Base-by-base conservation (phyloP, 1,140 invertebrate species). In the Pararge aegeria region DNA sequence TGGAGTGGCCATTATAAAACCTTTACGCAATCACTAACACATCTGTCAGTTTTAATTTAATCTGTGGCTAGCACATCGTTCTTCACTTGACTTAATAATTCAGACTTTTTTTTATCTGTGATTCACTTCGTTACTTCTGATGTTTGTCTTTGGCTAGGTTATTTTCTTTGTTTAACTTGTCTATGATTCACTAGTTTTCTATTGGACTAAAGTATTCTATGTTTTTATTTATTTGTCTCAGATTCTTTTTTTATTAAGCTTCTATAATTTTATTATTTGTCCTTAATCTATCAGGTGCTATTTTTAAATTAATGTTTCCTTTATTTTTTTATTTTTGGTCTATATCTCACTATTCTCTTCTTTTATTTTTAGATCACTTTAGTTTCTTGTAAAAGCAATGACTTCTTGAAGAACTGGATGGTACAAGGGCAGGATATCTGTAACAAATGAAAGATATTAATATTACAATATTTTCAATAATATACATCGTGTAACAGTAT, bases 1-100 rank as follows among this genome's bases (percentile, higher is more conserved):
- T 58, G 95, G 95, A 66, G 95, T 96, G 64, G 95, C 95, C 95
- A 96, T 96, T 61, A 55, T 61, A 40, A 20, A 37, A 21, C 20
- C 20, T 27, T 54, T 49, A 37, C 29, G 6, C 16, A 12, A 5
- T 61, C 21, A 34, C 44, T 42, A 6, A 30, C 34, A 40, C 37
- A 61, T 48, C 44, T 55, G 52, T 61, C 49, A 55, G 18, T 37
- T 34, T 49, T 56, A 13, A 48, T 49, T 42, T 54, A 16, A 34
- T 49, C 55, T 56, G 42, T 37, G 19, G 18, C 24, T 29, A 56
- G 13, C 55, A 56, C 27, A 49, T 49, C 21, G 20, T 49, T 27
- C 15, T 16, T 15, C 5, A 1, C 30, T 53, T 40, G 34, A 24
- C 37, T 12, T 7, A 55, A 42, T n/a, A 1, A 0, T 55, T 55